A percentile compares a stretch with the other conserved stretches of the same genome.
Conservation (phyloP, 2,113 vertebrate genomes). For the Tupaia chinensis region DNA sequence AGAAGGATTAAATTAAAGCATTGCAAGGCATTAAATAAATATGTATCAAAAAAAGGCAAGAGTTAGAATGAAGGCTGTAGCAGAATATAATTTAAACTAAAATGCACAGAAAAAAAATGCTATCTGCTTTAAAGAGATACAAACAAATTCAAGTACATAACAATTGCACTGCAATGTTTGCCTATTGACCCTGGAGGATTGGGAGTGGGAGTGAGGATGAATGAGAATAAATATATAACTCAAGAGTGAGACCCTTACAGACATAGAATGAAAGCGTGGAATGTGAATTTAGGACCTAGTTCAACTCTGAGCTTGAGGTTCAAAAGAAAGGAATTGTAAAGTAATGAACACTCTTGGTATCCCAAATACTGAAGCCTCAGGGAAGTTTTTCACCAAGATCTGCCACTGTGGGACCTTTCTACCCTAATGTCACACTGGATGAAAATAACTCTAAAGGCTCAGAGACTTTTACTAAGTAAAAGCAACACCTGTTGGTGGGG, state of each 20-base stretch:
- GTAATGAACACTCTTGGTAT: background rate
- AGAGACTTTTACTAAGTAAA: background rate
- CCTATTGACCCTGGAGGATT: background rate
- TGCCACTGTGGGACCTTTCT: background rate
- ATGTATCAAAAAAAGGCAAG: background rate
- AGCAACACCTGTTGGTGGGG: background rate
- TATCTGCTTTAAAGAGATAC: constrained; percentile 10
- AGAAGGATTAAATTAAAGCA: background rate
- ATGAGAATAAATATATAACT: background rate
- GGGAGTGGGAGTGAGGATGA: background rate
- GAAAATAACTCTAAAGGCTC: background rate
- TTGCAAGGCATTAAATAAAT: background rate
- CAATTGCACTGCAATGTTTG: background rate
- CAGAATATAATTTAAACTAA: background rate
- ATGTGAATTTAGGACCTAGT: background rate
- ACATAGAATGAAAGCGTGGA: constrained; percentile 3
- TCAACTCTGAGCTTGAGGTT: background rate
- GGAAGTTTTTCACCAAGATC: background rate
- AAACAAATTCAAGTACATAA: background rate
- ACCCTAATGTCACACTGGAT: background rate
- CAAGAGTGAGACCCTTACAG: background rate
- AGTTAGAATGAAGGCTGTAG: background rate
- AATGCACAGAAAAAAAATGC: background rate
- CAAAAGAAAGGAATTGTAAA: constrained; percentile 29
- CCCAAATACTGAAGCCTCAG: background rate